Evolutionary conservation across 2,113 vertebrate species (phyloP).

Genomic region (Anguilla japonica): DNA sequence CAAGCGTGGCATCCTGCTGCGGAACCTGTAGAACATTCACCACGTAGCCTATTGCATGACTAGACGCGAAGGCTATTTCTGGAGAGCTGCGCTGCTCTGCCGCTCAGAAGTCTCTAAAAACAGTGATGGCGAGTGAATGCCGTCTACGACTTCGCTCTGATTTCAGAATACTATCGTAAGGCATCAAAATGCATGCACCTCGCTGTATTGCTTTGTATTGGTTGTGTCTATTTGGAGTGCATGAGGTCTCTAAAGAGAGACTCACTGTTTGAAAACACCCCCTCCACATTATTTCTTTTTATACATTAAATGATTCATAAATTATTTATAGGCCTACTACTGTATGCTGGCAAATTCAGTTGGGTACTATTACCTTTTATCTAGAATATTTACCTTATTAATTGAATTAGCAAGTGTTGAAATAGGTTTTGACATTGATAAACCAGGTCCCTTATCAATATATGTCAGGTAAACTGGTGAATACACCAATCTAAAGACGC

Average conservation of each 20-base stretch:
- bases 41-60: neutral
- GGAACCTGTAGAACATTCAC: slow-evolving; percentile 1
- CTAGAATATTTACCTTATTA: too few relatives aligned
- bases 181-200: neutral
- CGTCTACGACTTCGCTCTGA: neutral
- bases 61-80: neutral
- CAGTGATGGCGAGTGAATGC: neutral
- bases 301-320: neutral
- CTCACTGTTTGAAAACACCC: too few relatives aligned
- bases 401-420: too few relatives aligned
- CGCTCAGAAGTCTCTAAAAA: neutral
- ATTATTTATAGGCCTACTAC: neutral
- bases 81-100: neutral
- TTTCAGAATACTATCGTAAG: neutral
- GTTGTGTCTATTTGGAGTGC: neutral
- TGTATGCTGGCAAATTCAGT: too few relatives aligned
- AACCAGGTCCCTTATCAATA: neutral
- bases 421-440: too few relatives aligned
- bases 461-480: neutral
- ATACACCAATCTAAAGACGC: neutral
- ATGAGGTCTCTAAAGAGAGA: neutral
- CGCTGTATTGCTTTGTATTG: neutral
- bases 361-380: too few relatives aligned
- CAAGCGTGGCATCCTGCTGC: neutral
- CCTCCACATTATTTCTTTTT: neutral